Evolutionary conservation across 2,888 invertebrate genomes (phyloP), one percentile per base, ranked within the genome.

Genomic region (Serrognathus titanus): DNA sequence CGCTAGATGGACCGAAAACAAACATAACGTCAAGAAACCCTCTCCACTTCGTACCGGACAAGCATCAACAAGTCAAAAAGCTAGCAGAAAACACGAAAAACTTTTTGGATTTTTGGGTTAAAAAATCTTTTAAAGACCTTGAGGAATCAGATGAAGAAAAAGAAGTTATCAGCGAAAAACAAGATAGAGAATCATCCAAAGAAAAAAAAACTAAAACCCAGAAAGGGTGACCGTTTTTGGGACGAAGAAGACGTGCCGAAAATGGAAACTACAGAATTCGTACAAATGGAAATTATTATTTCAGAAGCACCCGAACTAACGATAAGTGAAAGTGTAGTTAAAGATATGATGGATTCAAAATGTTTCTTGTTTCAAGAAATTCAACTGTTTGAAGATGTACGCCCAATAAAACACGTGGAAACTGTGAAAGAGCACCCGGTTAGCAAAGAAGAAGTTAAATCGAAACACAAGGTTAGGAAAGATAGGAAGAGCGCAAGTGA

Each of bases 91-190:
- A 57, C 68, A 69, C 35, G 69, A 63, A 16, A 73, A 71, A 63
- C 64, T 75, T 54, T 71, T 75, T 58, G 73, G 71, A 48, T 60
- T 72, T 58, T 72, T 74, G 58, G 66, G 66, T 10, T n/a, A 69
- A 69, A 63, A 74, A 71, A 66, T 61, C 69, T 43, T 71, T 72
- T 7, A 75, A 69, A 67, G 75, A 75, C 39, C 65, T 69, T 48
- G 72, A 73, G 54, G 72, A 71, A 35, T 71, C 70, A 20, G 74
- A 73, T 31, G 63, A 61, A 40, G 68, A 68, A 38, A 62, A 56
- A 54, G 71, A 71, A 55, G 24, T 31, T 5, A 71, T 75, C 37
- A 65, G 74, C 13, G 75, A 75, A 58, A 76, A 76, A 62, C 75
- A 75, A 49, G 74, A 75, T 43, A 65, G 66, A 47, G 74, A 75